phyloP scores from a whole-genome alignment of 1,140 invertebrate genomes.

The Hyles vespertilio region DNA sequence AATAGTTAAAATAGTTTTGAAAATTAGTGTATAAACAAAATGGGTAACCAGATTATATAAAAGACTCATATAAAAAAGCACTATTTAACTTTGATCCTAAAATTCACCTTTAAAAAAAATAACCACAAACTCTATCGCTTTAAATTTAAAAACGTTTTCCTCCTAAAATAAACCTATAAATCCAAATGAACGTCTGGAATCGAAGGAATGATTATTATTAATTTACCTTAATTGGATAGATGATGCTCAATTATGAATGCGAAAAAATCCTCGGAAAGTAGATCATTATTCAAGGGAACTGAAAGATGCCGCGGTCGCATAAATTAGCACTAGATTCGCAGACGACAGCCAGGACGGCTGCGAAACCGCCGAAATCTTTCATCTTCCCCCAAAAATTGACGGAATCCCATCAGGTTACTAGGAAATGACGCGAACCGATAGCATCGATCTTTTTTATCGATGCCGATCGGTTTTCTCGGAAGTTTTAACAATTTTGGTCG shows the following conservation, averaged over 20 bases:
- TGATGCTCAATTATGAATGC: background rate
- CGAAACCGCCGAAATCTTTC: slow-evolving; percentile 21
- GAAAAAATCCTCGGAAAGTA: slow-evolving; percentile 2
- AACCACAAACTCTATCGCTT: background rate
- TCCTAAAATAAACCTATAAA: background rate
- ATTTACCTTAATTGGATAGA: slow-evolving; percentile 5
- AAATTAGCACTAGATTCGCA: slow-evolving; percentile 51
- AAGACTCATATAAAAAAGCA: too few relatives aligned
- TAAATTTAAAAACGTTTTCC: background rate
- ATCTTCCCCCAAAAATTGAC: slow-evolving; percentile 31
- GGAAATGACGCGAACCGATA: slow-evolving; percentile 33
- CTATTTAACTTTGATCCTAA: too few relatives aligned
- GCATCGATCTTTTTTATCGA: slow-evolving; percentile 34
- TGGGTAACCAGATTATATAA: too few relatives aligned
- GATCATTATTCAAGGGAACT: slow-evolving; percentile 18
- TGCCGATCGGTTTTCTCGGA: slow-evolving; percentile 29
- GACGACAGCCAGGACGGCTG: slow-evolving; percentile 35
- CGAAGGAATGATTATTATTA: slow-evolving; percentile 5
- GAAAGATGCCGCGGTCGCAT: slow-evolving; percentile 29
- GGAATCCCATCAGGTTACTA: slow-evolving; percentile 44
- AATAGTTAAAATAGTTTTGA: too few relatives aligned
- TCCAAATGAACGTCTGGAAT: background rate
- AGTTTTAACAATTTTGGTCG: slow-evolving; percentile 21
- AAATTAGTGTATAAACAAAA: too few relatives aligned
- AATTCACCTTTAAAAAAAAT: background rate